Percentiles rank a stretch among this genome's conserved stretches.
Evolutionary conservation across 2,888 invertebrate species (phyloP).

Genomic region (Lasioglossum lativentre): DNA sequence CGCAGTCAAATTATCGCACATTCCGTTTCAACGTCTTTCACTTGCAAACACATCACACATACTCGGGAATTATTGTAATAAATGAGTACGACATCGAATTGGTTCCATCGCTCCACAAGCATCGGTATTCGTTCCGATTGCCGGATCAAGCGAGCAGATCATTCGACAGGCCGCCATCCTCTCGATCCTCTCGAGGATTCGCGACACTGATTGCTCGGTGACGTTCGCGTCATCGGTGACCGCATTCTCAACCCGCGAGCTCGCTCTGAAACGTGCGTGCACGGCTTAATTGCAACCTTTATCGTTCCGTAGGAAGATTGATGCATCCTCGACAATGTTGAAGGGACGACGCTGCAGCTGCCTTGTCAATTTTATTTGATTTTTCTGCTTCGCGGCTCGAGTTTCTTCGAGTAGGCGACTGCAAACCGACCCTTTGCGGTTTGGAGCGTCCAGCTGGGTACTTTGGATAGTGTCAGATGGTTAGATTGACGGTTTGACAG

Average conservation of each 20-base stretch:
- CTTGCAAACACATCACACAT: not conserved
- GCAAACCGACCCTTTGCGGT: not conserved
- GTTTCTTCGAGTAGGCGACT: not conserved
- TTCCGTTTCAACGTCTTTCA: not conserved
- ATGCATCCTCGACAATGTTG: conserved; percentile 10
- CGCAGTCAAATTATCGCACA: not conserved
- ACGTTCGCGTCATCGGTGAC: conserved; percentile 27
- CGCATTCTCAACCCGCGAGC: not conserved
- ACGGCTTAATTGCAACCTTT: conserved; percentile 22
- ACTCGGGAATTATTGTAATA: not conserved
- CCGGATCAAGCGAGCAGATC: conserved; percentile 67
- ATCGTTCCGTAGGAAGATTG: conserved; percentile 32
- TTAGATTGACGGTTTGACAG: not conserved
- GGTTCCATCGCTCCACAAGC: not conserved
- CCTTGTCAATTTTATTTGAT: not conserved
- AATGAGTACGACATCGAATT: not conserved
- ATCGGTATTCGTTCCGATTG: conserved; percentile 69
- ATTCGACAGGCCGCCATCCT: not conserved
- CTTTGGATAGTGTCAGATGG: not conserved
- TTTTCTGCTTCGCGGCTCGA: not conserved
- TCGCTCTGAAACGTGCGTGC: not conserved
- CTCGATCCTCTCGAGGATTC: not conserved
- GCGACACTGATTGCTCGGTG: conserved; percentile 18
- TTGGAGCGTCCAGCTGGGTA: not conserved
- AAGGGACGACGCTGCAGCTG: not conserved